Conservation (phyloP, 2,888 invertebrate species). For the Cheilosia grossa region DNA sequence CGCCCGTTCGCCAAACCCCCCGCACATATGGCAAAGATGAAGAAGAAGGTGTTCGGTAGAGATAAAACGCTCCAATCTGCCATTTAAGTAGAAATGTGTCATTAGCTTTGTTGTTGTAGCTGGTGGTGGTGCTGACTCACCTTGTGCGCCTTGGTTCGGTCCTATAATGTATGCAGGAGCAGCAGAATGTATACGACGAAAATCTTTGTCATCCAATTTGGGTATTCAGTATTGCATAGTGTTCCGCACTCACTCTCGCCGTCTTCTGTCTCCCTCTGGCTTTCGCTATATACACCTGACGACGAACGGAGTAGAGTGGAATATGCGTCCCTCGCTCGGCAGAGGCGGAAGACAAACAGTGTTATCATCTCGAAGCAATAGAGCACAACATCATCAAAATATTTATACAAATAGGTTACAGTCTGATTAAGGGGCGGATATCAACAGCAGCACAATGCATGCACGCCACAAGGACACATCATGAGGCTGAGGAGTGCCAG, state of each 20-base stretch:
- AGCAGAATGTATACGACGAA: conserved; percentile 36
- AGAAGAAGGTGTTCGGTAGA: conserved; percentile 73
- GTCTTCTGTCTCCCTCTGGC: neutral
- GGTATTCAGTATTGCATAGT: conserved; percentile 70
- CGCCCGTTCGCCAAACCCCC: conserved; percentile 14
- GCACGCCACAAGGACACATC: conserved; percentile 48
- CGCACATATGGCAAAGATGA: conserved; percentile 57
- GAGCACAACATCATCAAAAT: conserved; percentile 75
- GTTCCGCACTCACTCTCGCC: conserved; percentile 26
- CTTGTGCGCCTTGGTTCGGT: neutral
- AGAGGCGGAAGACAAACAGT: conserved; percentile 72
- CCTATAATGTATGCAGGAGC: conserved; percentile 42
- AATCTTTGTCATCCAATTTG: conserved; percentile 73
- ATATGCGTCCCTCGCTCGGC: conserved; percentile 11
- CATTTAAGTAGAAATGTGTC: conserved; percentile 73
- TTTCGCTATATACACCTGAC: conserved; percentile 23
- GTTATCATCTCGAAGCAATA: conserved; percentile 75
- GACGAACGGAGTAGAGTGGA: conserved; percentile 9
- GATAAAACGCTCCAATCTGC: conserved; percentile 74
- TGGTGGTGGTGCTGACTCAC: conserved; percentile 8
- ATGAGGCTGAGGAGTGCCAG: conserved; percentile 21
- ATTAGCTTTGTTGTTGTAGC: conserved; percentile 66
- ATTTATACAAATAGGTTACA: conserved; percentile 75
- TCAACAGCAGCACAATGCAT: conserved; percentile 70
- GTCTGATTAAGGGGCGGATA: conserved; percentile 75